Percentiles rank a stretch among this genome's conserved stretches.
Conservation (phyloP, 2,888 invertebrate genomes). For the Epistrophe eligans region DNA sequence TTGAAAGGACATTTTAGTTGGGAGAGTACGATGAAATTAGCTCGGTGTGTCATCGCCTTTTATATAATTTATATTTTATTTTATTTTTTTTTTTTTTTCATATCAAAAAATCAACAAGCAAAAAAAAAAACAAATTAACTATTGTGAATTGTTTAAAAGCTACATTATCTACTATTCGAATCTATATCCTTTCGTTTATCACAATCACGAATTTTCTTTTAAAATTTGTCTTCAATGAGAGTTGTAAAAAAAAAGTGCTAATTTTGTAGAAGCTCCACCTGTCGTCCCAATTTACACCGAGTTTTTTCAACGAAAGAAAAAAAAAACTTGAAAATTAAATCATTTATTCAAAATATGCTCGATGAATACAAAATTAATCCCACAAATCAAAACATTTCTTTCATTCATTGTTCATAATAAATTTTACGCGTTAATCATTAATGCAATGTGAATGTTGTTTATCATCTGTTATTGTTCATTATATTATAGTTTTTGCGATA, state of each 20-base stretch:
- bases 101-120: background rate
- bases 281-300: background rate
- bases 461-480: constrained; percentile 1
- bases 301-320: background rate
- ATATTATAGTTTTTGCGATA: background rate
- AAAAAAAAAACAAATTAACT: background rate
- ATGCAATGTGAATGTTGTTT: constrained; percentile 6
- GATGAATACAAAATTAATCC: constrained; percentile 2
- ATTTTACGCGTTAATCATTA: background rate
- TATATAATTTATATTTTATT: constrained; percentile 16
- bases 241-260: background rate
- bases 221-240: background rate
- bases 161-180: no score
- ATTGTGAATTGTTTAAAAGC: background rate
- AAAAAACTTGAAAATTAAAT: background rate
- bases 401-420: constrained; percentile 12
- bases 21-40: constrained; percentile 69
- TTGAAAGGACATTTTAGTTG: constrained; percentile 66
- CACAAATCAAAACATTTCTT: constrained; percentile 8
- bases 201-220: background rate
- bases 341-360: constrained; percentile 10
- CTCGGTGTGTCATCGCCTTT: constrained; percentile 67
- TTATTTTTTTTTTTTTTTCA: constrained; percentile 5
- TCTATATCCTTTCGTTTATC: background rate
- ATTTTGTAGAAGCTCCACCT: background rate